These are phyloP conservation scores for Glossophaga mutica DNA, from an alignment of 2,797 vertebrate species.

Conservation along the genomic window DNA sequence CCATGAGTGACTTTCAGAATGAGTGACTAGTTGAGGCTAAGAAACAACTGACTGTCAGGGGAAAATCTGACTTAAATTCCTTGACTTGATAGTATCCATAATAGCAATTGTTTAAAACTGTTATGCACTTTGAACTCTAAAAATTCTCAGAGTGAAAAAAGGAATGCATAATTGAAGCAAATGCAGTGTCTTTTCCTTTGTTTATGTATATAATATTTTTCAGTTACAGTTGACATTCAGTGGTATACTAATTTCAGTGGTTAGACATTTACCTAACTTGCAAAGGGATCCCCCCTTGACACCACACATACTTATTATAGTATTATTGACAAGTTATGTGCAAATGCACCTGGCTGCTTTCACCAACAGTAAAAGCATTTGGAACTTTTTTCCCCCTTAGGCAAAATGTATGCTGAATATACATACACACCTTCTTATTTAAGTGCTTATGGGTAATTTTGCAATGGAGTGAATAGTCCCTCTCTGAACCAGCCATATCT, in stretches of 20 bases:
- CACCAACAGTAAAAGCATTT: background rate
- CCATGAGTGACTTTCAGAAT: background rate
- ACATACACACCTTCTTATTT: background rate
- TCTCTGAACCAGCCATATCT: background rate
- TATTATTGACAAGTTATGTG: background rate
- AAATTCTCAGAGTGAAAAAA: slow-evolving; percentile 6
- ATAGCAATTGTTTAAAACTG: background rate
- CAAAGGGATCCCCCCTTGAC: background rate
- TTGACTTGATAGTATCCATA: background rate
- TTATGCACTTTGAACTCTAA: background rate
- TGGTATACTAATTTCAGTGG: background rate
- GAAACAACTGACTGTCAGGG: background rate
- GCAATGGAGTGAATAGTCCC: background rate
- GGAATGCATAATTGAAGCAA: background rate
- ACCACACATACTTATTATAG: background rate
- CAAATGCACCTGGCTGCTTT: background rate
- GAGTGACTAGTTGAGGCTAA: background rate
- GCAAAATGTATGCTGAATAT: background rate
- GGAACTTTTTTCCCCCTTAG: background rate
- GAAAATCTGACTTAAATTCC: background rate
- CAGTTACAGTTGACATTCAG: background rate
- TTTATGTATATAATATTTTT: background rate
- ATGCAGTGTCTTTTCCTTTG: background rate
- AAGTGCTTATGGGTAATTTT: background rate
- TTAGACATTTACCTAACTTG: background rate